Percentiles rank a stretch among this genome's conserved stretches.
These are phyloP conservation scores for Noctua janthe DNA, from an alignment of 2,888 invertebrate genomes.

Conservation along the genomic window DNA sequence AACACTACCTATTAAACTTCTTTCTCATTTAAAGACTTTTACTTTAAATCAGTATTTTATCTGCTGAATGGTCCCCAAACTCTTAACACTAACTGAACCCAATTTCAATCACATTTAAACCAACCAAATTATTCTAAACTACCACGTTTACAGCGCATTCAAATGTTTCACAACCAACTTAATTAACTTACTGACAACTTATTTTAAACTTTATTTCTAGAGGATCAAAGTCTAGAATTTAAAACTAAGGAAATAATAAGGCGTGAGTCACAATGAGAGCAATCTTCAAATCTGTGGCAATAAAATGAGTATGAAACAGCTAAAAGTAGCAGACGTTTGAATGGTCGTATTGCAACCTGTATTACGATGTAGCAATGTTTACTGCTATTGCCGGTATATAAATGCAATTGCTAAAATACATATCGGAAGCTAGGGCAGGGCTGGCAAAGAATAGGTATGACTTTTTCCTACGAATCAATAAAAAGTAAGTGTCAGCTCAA, in stretches of 20 bases:
- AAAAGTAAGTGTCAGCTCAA: neutral
- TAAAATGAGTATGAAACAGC: constrained; percentile 58
- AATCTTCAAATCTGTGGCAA: constrained; percentile 51
- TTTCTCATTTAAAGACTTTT: neutral
- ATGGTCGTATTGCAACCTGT: constrained; percentile 59
- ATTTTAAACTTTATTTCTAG: constrained; percentile 36
- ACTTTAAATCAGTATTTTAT: neutral
- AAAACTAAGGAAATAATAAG: constrained; percentile 37
- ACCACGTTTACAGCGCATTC: constrained; percentile 37
- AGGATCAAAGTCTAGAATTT: constrained; percentile 31
- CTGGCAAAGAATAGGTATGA: constrained; percentile 4
- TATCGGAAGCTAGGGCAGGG: constrained; percentile 53
- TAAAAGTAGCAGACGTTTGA: constrained; percentile 55
- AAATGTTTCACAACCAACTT: constrained; percentile 52
- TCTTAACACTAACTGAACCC: constrained; percentile 34
- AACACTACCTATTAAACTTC: neutral
- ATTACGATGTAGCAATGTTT: constrained; percentile 55
- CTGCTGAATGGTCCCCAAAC: constrained; percentile 12
- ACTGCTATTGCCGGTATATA: constrained; percentile 63
- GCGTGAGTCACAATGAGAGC: constrained; percentile 51
- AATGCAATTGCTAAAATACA: constrained; percentile 69
- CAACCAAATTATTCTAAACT: constrained; percentile 28
- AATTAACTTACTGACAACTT: constrained; percentile 7
- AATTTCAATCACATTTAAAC: constrained; percentile 44
- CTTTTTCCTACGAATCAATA: neutral